phyloP scores from a whole-genome alignment of 2,888 invertebrate species.

The Agrenia bidenticulata region DNA sequence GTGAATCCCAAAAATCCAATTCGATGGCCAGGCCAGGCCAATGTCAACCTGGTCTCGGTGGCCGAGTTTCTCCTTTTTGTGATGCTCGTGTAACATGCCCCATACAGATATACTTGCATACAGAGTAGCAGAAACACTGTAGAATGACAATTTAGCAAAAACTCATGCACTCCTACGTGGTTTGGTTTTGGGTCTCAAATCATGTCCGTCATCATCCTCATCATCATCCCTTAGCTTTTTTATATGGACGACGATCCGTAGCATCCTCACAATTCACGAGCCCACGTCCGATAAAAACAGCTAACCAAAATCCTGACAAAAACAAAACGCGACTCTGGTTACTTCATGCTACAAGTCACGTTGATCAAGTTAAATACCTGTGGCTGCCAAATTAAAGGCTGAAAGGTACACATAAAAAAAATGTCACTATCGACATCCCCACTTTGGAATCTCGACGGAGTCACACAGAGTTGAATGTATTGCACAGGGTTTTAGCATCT shows the following conservation, averaged over 20 bases:
- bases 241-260: neutral
- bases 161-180: slow-evolving; percentile 20
- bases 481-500: neutral
- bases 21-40: slow-evolving; percentile 11
- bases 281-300: slow-evolving; percentile 17
- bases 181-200: slow-evolving; percentile 21
- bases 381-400: slow-evolving; percentile 26
- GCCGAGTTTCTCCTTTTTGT: neutral
- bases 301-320: slow-evolving; percentile 16
- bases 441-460: no score
- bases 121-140: slow-evolving; percentile 33
- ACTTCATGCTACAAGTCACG: slow-evolving; percentile 40
- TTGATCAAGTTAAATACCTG: slow-evolving; percentile 52
- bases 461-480: neutral
- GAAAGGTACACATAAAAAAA: no score
- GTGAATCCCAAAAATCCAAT: slow-evolving; percentile 11
- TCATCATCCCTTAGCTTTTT: slow-evolving; percentile 19
- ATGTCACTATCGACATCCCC: neutral
- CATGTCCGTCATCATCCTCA: slow-evolving; percentile 24
- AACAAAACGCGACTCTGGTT: neutral
- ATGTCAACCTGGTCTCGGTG: slow-evolving; percentile 8
- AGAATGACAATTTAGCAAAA: slow-evolving; percentile 44
- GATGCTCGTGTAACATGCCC: neutral
- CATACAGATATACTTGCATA: slow-evolving; percentile 12
- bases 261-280: slow-evolving; percentile 12